Percentiles rank a stretch among this genome's conserved stretches.
Conservation (phyloP, 2,113 vertebrate species). For the Suricata suricatta region DNA sequence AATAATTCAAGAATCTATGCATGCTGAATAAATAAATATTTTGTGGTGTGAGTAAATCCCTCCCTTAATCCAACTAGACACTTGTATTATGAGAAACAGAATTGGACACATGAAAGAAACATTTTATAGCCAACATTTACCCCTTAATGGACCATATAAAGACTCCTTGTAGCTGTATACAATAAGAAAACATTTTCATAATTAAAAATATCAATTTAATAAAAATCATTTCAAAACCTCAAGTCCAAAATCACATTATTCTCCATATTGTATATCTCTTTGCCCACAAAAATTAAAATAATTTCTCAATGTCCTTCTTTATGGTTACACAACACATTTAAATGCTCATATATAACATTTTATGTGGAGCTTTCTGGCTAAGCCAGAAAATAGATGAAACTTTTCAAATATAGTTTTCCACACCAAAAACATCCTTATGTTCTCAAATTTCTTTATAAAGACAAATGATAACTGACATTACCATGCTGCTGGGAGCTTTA, state of each 20-base stretch:
- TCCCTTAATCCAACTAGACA: neutral
- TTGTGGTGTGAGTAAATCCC: neutral
- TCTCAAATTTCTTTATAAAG: constrained; percentile 58
- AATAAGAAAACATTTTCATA: neutral
- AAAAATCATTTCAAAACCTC: constrained; percentile 25
- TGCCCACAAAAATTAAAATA: constrained; percentile 42
- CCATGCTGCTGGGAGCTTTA: neutral
- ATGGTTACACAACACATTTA: neutral
- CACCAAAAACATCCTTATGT: neutral
- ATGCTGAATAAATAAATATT: neutral
- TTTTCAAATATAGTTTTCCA: constrained; percentile 39
- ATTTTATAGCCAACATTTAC: neutral
- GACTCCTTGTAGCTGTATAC: neutral
- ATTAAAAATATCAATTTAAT: constrained; percentile 24
- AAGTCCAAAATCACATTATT: neutral
- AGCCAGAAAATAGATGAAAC: constrained; percentile 34
- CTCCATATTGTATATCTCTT: neutral
- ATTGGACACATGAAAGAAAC: neutral
- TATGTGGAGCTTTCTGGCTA: constrained; percentile 3
- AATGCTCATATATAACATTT: neutral
- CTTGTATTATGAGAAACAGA: neutral
- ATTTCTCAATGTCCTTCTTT: constrained; percentile 37
- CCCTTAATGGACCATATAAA: neutral
- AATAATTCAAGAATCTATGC: neutral
- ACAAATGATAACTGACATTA: constrained; percentile 56